These are phyloP conservation scores for Temnothorax unifasciatus DNA, from an alignment of 2,888 invertebrate genomes.

Conservation along the genomic window DNA sequence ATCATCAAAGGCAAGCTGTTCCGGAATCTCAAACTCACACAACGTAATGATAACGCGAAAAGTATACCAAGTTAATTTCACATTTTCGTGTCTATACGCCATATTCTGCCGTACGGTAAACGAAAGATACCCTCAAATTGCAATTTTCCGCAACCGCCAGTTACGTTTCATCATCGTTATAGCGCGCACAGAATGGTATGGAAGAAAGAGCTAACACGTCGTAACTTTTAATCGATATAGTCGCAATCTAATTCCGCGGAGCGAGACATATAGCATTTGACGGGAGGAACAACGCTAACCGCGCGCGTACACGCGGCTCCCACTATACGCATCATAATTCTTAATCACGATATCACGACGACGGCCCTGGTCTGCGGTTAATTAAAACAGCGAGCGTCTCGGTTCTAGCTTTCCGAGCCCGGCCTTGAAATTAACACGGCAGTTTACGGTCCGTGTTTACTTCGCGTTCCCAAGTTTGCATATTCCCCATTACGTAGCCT, in stretches of 20 bases:
- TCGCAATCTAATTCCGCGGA: conserved; percentile 18
- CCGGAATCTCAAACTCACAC: neutral
- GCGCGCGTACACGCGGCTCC: conserved; percentile 13
- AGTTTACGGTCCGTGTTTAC: conserved; percentile 73
- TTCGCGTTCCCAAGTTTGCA: conserved; percentile 72
- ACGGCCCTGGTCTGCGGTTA: conserved; percentile 56
- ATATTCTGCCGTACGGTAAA: neutral
- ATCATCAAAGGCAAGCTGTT: neutral
- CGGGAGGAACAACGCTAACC: conserved; percentile 4
- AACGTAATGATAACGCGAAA: neutral
- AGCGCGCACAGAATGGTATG: neutral
- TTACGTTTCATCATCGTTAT: conserved; percentile 20
- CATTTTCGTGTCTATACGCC: conserved; percentile 27
- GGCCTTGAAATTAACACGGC: conserved; percentile 76
- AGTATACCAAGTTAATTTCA: conserved; percentile 24
- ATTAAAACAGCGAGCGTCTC: conserved; percentile 63
- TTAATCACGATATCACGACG: conserved; percentile 64
- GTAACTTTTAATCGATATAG: conserved; percentile 46
- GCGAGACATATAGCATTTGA: conserved; percentile 19
- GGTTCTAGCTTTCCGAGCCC: conserved; percentile 54
- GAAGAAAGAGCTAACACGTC: conserved; percentile 10
- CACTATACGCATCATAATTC: conserved; percentile 58
- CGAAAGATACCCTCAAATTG: conserved; percentile 16
- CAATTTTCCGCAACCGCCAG: neutral
- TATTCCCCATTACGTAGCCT: conserved; percentile 67